Conservation (phyloP, 2,797 vertebrate genomes). For the Choloepus didactylus region DNA sequence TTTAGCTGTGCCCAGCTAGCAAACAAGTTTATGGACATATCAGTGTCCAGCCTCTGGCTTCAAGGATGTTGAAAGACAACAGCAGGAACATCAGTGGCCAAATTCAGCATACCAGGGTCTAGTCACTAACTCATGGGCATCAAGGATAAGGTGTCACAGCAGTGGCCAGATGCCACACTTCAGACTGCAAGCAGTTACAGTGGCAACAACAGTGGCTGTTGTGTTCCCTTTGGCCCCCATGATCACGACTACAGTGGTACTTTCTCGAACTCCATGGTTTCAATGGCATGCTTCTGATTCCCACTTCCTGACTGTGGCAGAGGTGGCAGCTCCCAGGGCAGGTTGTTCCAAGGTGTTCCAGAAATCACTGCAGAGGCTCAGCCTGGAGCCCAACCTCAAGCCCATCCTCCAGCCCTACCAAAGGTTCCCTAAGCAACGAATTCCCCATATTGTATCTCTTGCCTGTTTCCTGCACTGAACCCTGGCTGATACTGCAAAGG, state of each 20-base stretch:
- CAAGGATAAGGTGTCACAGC: neutral
- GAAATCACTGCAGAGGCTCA: slow-evolving; percentile 32
- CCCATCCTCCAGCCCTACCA: neutral
- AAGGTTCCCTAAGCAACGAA: neutral
- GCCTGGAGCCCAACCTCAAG: neutral
- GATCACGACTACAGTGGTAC: neutral
- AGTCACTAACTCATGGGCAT: neutral
- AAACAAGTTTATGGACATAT: neutral
- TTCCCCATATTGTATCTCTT: neutral
- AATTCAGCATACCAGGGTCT: neutral
- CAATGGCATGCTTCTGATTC: neutral
- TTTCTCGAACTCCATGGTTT: neutral
- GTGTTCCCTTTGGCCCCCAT: neutral
- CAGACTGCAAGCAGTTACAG: neutral
- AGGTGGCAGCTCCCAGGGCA: neutral
- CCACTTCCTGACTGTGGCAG: neutral
- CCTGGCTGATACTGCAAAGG: neutral
- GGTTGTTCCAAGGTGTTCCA: neutral
- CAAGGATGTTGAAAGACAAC: neutral
- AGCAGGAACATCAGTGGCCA: neutral
- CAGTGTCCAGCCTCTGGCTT: neutral
- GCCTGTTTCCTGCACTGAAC: neutral
- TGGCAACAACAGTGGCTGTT: neutral
- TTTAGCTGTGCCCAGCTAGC: neutral
- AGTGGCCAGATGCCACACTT: neutral